Evolutionary conservation across 1,140 invertebrate genomes (phyloP), one percentile per base, ranked within the genome.

Genomic region (Belonocnema kinseyi): DNA sequence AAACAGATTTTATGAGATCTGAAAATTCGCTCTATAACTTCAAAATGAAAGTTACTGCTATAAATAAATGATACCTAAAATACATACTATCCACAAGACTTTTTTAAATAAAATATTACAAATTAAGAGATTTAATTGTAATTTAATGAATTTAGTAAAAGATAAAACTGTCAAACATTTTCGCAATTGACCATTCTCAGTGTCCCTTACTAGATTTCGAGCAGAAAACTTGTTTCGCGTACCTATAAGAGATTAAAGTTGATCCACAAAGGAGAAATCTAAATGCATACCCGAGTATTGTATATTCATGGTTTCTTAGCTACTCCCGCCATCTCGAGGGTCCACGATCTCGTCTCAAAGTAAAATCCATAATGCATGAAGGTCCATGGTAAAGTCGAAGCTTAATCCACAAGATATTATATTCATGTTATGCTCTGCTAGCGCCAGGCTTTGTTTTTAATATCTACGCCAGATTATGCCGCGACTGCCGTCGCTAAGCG

Each of bases 301-400:
- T 91, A 91, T 91, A 91, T 91, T 91, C 90, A 91, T 91, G 88
- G 89, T 91, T 89, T 90, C 90, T 90, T 90, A 89, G 87, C 83
- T 87, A 46, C 40, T 7, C 83, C 80, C 83, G 84, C 84, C 83
- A 88, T 83, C 79, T 76, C 77, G 79, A 78, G 75, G 74, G 72
- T 73, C 80, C 13, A 72, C 56, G 72, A 79, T 76, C 75, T 78
- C 80, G 83, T 86, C 86, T 87, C 85, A 86, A 88, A 88, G 86
- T 87, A 85, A 89, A 90, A 91, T 91, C 88, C 90, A 91, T 91
- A 91, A 91, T 91, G 88, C 87, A 91, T 91, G 89, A 91, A 90
- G 86, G 86, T 87, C 85, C 88, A 83, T 78, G 83, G 83, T 83
- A 89, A 87, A 88, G 82, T 86, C 84, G 80, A 84, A 85, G 86